phyloP scores from a whole-genome alignment of 2,113 vertebrate genomes.

The Beaufortia kweichowensis region DNA sequence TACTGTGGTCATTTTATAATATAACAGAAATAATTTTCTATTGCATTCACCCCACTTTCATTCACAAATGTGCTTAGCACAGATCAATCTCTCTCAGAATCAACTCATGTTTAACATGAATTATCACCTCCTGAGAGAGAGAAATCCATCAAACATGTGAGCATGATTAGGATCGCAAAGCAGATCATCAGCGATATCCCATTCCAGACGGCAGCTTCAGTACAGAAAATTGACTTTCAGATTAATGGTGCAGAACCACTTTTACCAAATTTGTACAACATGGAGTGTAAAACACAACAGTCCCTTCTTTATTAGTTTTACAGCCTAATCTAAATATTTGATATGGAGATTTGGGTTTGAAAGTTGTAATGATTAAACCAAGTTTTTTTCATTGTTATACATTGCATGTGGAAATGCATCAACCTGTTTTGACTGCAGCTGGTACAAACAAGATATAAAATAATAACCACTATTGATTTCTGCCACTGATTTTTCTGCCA shows the following conservation, averaged over 20 bases:
- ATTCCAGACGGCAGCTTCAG: slow-evolving; percentile 26
- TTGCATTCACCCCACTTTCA: slow-evolving; percentile 8
- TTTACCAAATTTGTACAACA: slow-evolving; percentile 38
- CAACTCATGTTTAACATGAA: slow-evolving; percentile 35
- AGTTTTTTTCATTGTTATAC: neutral
- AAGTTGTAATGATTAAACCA: slow-evolving; percentile 22
- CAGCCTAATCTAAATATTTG: slow-evolving; percentile 19
- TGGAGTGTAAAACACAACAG: slow-evolving; percentile 20
- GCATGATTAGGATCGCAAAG: slow-evolving; percentile 29
- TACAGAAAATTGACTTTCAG: slow-evolving; percentile 47
- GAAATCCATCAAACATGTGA: slow-evolving; percentile 40
- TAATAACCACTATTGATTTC: slow-evolving; percentile 10
- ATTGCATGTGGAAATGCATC: neutral
- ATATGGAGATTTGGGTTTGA: slow-evolving; percentile 21
- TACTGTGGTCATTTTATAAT: too few species aligned
- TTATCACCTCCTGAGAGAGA: slow-evolving; percentile 31
- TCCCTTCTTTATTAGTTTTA: neutral
- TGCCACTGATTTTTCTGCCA: slow-evolving; percentile 4
- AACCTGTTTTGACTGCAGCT: slow-evolving; percentile 26
- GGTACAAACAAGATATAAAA: slow-evolving; percentile 23
- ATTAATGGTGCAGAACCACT: slow-evolving; percentile 47
- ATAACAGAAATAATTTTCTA: neutral
- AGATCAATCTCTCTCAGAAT: slow-evolving; percentile 15
- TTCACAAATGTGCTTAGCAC: slow-evolving; percentile 9
- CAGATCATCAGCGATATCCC: slow-evolving; percentile 47